Percentiles rank a stretch among this genome's conserved stretches.
Evolutionary conservation across 1,140 invertebrate species (phyloP).

Genomic region (Wasmannia auropunctata): DNA sequence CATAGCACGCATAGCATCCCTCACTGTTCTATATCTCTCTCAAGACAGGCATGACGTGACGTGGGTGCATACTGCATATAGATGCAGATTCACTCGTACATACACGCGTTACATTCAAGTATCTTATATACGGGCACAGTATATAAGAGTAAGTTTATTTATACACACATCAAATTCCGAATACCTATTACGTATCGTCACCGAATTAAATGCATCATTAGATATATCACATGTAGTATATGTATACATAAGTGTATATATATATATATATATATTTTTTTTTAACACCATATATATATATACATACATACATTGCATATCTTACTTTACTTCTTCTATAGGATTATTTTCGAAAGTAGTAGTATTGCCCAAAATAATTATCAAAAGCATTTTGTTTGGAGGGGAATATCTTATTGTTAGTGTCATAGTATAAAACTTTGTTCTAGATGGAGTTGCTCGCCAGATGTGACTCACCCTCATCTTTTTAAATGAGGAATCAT

Average conservation of each 20-base stretch:
- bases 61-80: not conserved
- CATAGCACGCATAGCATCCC: not conserved
- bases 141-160: not conserved
- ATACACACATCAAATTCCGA: not conserved
- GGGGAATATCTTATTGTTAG: not conserved
- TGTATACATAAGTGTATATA: not conserved
- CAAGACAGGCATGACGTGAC: not conserved
- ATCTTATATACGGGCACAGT: not conserved
- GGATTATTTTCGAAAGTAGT: not conserved
- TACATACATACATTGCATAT: not conserved
- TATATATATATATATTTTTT: not conserved
- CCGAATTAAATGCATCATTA: not conserved
- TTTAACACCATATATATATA: too few relatives aligned
- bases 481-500: not conserved
- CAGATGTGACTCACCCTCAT: not conserved
- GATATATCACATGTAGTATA: not conserved
- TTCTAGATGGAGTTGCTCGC: not conserved
- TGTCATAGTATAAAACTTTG: not conserved
- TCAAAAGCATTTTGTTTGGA: not conserved
- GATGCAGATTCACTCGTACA: not conserved
- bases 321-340: not conserved
- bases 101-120: not conserved
- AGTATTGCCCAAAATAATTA: not conserved
- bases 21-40: not conserved
- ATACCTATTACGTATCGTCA: not conserved